Evolutionary conservation across 1,140 invertebrate species (phyloP).

Genomic region (Drusus annulatus): DNA sequence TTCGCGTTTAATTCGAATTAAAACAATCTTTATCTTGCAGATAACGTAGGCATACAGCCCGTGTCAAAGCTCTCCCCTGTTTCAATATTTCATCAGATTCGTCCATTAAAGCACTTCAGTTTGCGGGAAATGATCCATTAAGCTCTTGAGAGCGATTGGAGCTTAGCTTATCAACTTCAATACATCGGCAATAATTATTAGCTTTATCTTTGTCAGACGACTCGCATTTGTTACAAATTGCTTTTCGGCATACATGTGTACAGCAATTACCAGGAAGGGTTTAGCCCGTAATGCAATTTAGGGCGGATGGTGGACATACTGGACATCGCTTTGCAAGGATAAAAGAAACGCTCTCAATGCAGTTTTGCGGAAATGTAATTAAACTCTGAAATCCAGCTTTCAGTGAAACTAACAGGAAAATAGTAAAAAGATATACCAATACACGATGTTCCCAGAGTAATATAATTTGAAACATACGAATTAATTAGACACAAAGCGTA

Average conservation of each 20-base stretch:
- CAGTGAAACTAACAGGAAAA: no score
- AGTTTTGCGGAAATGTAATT: no score
- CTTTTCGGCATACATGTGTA: background rate
- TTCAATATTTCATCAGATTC: conserved; percentile 49
- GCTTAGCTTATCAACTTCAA: conserved; percentile 3
- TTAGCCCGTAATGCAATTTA: no score
- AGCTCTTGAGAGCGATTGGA: conserved; percentile 19
- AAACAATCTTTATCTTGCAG: conserved; percentile 6
- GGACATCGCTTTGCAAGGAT: no score
- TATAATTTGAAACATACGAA: no score
- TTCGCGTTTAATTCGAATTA: background rate
- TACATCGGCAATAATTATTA: background rate
- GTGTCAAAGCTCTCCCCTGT: conserved; percentile 26
- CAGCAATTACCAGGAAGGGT: no score
- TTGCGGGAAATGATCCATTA: conserved; percentile 13
- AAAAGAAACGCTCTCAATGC: no score
- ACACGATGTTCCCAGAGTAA: no score
- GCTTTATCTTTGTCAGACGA: conserved; percentile 10
- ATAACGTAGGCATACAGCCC: conserved; percentile 1
- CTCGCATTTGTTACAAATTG: conserved; percentile 18
- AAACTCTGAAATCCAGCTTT: no score
- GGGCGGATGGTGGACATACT: no score
- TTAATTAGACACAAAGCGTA: no score
- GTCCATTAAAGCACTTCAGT: conserved; percentile 34
- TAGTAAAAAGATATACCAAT: no score